phyloP scores from a whole-genome alignment of 2,797 vertebrate genomes.

The Trachurus trachurus region DNA sequence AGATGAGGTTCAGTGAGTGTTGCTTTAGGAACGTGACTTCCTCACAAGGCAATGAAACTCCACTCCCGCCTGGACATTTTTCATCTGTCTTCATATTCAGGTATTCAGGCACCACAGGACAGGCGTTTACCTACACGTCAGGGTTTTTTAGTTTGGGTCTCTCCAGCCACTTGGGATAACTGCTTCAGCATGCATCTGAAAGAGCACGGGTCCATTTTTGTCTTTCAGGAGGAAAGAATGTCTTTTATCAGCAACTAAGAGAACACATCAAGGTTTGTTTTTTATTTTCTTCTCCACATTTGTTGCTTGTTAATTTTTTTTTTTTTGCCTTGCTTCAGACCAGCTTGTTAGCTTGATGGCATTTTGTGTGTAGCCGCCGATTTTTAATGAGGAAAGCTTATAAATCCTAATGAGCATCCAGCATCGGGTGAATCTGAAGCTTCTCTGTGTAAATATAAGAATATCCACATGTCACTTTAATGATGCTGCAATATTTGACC shows the following conservation, averaged over 20 bases:
- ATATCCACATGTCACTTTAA: conserved; percentile 20
- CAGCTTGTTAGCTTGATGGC: conserved; percentile 3
- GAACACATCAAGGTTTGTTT: conserved; percentile 22
- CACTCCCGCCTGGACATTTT: conserved; percentile 49
- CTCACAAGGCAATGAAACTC: conserved; percentile 70
- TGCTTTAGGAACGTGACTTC: conserved; percentile 65
- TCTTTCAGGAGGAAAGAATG: not conserved
- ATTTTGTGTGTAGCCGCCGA: not conserved
- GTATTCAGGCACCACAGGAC: conserved; percentile 41
- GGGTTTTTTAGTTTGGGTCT: not conserved
- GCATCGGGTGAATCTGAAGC: conserved; percentile 2
- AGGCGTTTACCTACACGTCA: conserved; percentile 6
- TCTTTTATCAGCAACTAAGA: conserved; percentile 3
- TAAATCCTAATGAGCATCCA: conserved; percentile 38
- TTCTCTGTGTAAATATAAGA: not conserved
- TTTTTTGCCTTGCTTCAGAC: conserved; percentile 7
- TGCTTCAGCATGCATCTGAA: not conserved
- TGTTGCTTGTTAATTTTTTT: conserved; percentile 14
- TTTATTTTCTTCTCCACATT: conserved; percentile 15
- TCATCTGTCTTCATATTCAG: conserved; percentile 61
- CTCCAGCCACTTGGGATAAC: not conserved
- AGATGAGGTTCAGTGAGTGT: conserved; percentile 44
- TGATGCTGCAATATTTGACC: conserved; percentile 28
- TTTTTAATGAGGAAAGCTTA: conserved; percentile 44
- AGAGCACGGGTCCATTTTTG: not conserved